Evolutionary conservation across 2,113 vertebrate genomes (phyloP).

Genomic region (Pholis gunnellus): DNA sequence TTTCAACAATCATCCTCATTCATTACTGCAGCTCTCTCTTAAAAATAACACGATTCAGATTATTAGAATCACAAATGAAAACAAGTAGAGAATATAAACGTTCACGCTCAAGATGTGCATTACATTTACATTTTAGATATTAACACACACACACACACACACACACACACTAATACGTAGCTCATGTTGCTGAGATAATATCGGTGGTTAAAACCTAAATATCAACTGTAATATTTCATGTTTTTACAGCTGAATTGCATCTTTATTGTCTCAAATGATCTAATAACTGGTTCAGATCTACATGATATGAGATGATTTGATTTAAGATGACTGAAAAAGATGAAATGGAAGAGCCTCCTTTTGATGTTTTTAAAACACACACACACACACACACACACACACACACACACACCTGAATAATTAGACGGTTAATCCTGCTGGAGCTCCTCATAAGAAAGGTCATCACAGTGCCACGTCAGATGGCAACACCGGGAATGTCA

Average conservation of each 20-base stretch:
- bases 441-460: slow-evolving; percentile 22
- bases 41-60: too few species aligned
- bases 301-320: neutral
- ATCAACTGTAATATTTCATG: neutral
- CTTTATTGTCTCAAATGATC: neutral
- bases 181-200: neutral
- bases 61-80: too few species aligned
- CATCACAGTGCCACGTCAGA: slow-evolving; percentile 11
- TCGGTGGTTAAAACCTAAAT: neutral
- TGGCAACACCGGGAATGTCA: neutral
- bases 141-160: neutral
- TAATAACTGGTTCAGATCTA: neutral
- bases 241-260: neutral
- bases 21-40: too few species aligned
- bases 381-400: too few species aligned
- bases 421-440: neutral
- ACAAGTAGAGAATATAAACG: too few species aligned
- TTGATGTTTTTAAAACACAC: neutral
- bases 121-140: too few species aligned
- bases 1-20: too few species aligned
- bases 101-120: too few species aligned
- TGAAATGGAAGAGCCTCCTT: neutral
- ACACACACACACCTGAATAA: neutral
- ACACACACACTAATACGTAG: neutral
- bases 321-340: neutral